Evolutionary conservation across 2,797 vertebrate genomes (phyloP), one percentile per base, ranked within the genome.

Genomic region (Sebastes aleutianus): DNA sequence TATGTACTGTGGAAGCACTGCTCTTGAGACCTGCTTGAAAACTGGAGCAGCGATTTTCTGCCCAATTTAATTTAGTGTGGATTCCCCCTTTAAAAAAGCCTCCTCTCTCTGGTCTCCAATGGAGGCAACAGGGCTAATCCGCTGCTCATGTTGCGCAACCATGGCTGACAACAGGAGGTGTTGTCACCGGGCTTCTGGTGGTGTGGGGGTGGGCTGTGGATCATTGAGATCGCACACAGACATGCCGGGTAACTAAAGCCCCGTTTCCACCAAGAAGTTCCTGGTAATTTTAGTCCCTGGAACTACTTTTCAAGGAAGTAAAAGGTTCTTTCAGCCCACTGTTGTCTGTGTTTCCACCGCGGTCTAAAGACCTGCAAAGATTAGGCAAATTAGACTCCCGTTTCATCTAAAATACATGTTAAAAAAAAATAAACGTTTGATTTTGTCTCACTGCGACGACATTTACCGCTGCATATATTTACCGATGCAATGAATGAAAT

Each of bases 221-320:
- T 90, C 83, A 86, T 87, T 84, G 56, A 63, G 31, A 81, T 88
- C 47, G 16, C 79, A 76, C 73, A 66, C 71, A 80, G 58, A 79
- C 16, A 32, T 61, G 73, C 43, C 8, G 26, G 67, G 63, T 80
- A 53, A 53, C 50, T 53, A 53, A 47, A 47, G 43, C 16, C 43
- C 43, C 6, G 16, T 47, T 47, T 47, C 43, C 43, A 47, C 43
- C 43, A 47, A 47, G 16, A 47, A 47, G 43, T 47, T 8, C 1
- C 16, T 0, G 3, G 3, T 47, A 18, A 47, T 47, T 47, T 47
- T 4, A 47, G 0, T 47, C 43, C 43, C 43, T 3, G 0, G 16
- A 47, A 47, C 43, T 18, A 47, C 43, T 47, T 47, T 47, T 47
- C 43, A 47, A 8, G 16, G 43, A 47, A 47, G 43, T 47, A 47